phyloP scores from a whole-genome alignment of 1,140 invertebrate species.

The Piezodorus guildinii region DNA sequence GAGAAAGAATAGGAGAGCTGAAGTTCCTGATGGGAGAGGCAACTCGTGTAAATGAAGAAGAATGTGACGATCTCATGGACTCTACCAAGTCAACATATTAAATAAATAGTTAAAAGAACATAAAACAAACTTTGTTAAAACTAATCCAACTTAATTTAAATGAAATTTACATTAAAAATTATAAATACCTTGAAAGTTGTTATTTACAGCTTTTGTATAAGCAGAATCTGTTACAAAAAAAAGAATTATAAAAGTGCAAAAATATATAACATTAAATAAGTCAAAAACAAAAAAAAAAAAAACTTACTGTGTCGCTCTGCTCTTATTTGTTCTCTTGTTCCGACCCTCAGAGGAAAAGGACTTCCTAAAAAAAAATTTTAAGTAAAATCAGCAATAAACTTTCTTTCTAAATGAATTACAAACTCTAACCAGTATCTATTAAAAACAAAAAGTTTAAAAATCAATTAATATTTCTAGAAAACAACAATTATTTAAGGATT shows the following conservation, averaged over 20 bases:
- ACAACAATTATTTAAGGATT: too few relatives aligned
- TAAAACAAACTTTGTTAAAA: too few relatives aligned
- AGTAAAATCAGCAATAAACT: too few relatives aligned
- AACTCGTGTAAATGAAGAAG: constrained; percentile 23
- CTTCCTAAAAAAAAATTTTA: constrained; percentile 31
- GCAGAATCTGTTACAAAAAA: constrained; percentile 13
- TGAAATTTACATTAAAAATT: too few relatives aligned
- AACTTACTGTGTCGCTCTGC: constrained; percentile 29
- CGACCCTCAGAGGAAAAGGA: constrained; percentile 66
- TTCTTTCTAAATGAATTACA: too few relatives aligned
- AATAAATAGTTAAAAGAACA: too few relatives aligned
- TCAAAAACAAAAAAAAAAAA: background rate
- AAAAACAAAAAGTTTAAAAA: too few relatives aligned
- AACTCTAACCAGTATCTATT: too few relatives aligned
- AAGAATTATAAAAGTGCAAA: background rate
- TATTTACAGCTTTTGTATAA: background rate
- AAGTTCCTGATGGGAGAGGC: constrained; percentile 24
- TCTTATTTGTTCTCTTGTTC: constrained; percentile 43
- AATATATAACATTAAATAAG: background rate
- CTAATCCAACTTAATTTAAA: too few relatives aligned
- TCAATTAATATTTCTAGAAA: too few relatives aligned
- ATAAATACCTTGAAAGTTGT: constrained; percentile 8
- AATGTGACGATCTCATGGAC: constrained; percentile 16
- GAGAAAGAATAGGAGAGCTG: constrained; percentile 25
- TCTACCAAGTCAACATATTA: constrained; percentile 4